Evolutionary conservation across 2,113 vertebrate genomes (phyloP).

Genomic region (Nothoprocta pentlandii): DNA sequence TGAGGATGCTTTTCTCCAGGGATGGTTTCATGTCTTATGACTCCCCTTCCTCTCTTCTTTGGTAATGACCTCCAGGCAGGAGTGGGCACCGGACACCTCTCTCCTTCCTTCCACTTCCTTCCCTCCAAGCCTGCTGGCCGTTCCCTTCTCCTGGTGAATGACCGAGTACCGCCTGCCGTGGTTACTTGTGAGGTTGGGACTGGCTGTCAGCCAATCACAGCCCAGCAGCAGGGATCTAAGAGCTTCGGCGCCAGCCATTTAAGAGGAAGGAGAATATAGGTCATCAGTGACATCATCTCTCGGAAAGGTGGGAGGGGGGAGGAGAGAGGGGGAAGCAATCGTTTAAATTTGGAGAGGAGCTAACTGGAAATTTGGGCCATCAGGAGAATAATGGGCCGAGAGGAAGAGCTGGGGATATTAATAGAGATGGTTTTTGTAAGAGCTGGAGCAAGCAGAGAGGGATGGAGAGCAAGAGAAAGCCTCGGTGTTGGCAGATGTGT

Average conservation of each 20-base stretch:
- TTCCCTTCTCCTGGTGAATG: slow-evolving; percentile 30
- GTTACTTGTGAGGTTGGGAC: slow-evolving; percentile 65
- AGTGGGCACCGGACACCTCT: neutral
- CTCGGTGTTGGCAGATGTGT: neutral
- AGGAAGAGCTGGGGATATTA: slow-evolving; percentile 61
- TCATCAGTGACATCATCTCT: slow-evolving; percentile 63
- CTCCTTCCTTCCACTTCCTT: neutral
- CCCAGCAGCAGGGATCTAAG: slow-evolving; percentile 67
- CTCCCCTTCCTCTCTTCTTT: neutral
- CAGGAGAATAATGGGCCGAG: slow-evolving; percentile 51
- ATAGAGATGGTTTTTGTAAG: slow-evolving; percentile 66
- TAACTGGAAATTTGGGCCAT: slow-evolving; percentile 72
- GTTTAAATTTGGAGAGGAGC: slow-evolving; percentile 67
- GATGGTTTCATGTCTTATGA: neutral
- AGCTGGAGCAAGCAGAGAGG: neutral
- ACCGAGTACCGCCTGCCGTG: slow-evolving; percentile 9
- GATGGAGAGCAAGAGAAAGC: neutral
- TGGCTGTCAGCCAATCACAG: slow-evolving; percentile 77
- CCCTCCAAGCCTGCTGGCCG: neutral
- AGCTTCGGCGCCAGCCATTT: slow-evolving; percentile 69
- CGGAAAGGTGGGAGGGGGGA: slow-evolving; percentile 20
- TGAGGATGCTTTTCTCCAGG: neutral
- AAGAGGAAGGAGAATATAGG: slow-evolving; percentile 60
- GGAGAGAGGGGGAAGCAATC: slow-evolving; percentile 8
- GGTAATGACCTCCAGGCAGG: neutral